Percentiles rank a stretch among this genome's conserved stretches.
Evolutionary conservation across 2,113 vertebrate species (phyloP).

Genomic region (Aleadryas rufinucha): DNA sequence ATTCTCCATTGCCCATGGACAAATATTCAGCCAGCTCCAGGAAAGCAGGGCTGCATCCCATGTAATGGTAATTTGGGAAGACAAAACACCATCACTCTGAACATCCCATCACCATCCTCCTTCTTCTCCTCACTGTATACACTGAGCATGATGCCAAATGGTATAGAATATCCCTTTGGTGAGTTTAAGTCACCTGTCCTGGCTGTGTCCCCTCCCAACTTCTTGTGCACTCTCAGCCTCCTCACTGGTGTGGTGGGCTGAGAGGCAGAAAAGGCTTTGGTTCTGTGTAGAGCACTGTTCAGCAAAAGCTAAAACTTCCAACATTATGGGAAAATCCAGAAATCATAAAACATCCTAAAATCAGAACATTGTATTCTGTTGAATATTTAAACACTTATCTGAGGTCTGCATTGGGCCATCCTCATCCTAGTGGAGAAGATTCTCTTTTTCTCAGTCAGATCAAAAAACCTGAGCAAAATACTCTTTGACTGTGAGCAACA

Average conservation of each 20-base stretch:
- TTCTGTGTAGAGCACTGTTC: background rate
- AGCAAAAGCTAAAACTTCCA: background rate
- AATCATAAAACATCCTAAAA: background rate
- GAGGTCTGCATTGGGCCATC: background rate
- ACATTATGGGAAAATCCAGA: background rate
- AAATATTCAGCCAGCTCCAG: background rate
- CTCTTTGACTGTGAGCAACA: background rate
- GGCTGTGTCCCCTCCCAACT: background rate
- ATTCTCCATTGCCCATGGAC: background rate
- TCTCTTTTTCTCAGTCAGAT: background rate
- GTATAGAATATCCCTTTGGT: background rate
- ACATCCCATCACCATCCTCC: fast-evolving
- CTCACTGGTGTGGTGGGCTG: background rate
- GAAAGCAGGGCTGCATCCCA: background rate
- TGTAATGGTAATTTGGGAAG: background rate
- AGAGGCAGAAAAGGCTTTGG: background rate
- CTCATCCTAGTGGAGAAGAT: background rate
- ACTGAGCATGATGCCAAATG: background rate
- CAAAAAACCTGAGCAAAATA: background rate
- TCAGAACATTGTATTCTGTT: background rate
- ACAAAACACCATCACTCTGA: background rate
- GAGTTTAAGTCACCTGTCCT: too few species aligned
- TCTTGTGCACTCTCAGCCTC: background rate
- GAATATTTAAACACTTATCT: background rate
- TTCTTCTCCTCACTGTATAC: background rate